Evolutionary conservation across 2,888 invertebrate species (phyloP), one percentile per base, ranked within the genome.

Genomic region (Trachelus stipa): DNA sequence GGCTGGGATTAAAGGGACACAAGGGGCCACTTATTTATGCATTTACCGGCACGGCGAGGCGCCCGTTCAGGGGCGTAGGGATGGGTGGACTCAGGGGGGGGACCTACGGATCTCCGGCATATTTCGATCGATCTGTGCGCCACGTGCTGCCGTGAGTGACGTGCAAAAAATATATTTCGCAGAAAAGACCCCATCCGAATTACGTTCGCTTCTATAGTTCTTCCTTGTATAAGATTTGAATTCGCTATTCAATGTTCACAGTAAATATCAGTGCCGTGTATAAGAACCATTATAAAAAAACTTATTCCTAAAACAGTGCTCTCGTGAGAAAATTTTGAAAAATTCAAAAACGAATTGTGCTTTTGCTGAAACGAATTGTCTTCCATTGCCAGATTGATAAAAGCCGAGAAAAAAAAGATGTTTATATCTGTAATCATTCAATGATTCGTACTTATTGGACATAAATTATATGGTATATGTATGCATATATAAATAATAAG

Each of bases 121-220:
- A 85, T 87, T 87, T 85, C 86, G 85, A 88, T 88, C 88, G 88
- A 88, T 87, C 87, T 85, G 86, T 85, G 88, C 87, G 88, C 87
- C 88, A 88, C 88, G 87, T 88, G 88, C 85, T 86, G 83, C 73
- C 86, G 86, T 85, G 87, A 87, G 86, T 86, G 88, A 88, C 88
- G 87, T 84, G 87, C 86, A 87, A 87, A 88, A 88, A 88, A 87
- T 87, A 87, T 87, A 88, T 88, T 88, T 86, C 86, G 80, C 69
- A n/a, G 74, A 79, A 77, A 34, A 77, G 37, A 73, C 56, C 35
- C 30, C 33, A 82, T 79, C 81, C 81, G 80, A 82, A 82, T 83
- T 81, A 78, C 80, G 75, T 80, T 76, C 74, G 79, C 75, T 79
- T 78, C 79, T 78, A 68, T 73, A 56, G 80, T 77, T 79, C 79